A percentile compares a stretch with the other conserved stretches of the same genome.
phyloP scores from a whole-genome alignment of 2,113 vertebrate genomes.

The Bubalus kerabau region DNA sequence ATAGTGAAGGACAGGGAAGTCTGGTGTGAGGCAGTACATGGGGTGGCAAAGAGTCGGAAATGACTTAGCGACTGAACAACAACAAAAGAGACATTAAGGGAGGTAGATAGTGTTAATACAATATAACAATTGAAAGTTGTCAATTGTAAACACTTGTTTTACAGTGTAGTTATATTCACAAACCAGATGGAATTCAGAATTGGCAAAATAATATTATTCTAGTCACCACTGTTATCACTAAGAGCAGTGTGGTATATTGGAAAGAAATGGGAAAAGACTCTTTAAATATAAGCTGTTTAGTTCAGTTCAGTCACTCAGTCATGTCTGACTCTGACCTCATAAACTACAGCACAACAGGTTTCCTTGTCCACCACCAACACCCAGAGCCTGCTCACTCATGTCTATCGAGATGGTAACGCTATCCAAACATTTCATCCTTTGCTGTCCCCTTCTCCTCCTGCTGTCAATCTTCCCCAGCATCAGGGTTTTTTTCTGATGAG shows the following conservation, averaged over 20 bases:
- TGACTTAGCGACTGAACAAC: fast-evolving
- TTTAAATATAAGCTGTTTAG: background rate
- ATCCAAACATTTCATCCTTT: background rate
- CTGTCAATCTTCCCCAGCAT: background rate
- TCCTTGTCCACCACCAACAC: background rate
- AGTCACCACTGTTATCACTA: background rate
- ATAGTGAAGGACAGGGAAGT: background rate
- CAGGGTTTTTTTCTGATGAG: background rate
- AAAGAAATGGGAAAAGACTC: background rate
- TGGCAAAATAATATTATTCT: background rate
- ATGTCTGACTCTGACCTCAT: background rate
- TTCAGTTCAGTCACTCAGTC: background rate
- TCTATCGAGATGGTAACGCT: background rate
- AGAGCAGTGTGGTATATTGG: background rate
- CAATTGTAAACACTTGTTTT: background rate
- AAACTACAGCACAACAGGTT: background rate
- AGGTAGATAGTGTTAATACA: background rate
- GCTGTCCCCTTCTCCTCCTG: background rate
- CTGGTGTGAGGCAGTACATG: background rate
- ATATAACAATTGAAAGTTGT: background rate
- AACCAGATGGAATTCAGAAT: background rate
- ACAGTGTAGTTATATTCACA: background rate
- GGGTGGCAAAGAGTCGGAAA: background rate
- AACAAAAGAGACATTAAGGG: background rate
- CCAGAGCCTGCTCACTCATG: background rate